A percentile compares a stretch with the other conserved stretches of the same genome.
Conservation (phyloP, 1,140 invertebrate genomes). For the Hypsibius dujardini region DNA sequence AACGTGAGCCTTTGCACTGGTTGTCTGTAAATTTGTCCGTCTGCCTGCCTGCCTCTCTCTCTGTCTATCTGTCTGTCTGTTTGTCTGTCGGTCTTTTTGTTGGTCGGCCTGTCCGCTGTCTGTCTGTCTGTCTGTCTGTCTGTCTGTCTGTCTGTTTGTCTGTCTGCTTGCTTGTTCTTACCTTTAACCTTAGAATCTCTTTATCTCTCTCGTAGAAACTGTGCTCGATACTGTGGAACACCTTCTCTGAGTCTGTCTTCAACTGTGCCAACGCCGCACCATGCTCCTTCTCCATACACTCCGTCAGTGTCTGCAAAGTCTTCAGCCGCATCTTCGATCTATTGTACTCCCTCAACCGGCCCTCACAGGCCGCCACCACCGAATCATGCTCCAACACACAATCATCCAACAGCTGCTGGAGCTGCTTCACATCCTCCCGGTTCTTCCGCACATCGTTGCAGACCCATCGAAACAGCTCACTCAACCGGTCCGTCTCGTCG, state of each 20-base stretch:
- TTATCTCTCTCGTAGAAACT: not conserved
- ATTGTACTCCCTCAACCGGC: not conserved
- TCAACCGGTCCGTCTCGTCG: not conserved
- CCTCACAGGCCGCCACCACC: not conserved
- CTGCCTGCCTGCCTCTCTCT: too few species aligned
- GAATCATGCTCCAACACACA: not conserved
- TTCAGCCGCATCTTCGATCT: not conserved
- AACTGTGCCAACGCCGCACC: not conserved
- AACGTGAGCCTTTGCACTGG: too few species aligned
- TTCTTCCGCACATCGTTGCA: slow-evolving; percentile 7
- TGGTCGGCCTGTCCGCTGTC: not conserved
- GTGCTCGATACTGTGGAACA: not conserved
- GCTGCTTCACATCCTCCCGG: not conserved
- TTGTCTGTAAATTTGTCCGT: too few species aligned
- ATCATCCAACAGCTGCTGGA: not conserved
- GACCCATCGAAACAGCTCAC: not conserved
- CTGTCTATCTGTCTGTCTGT: too few species aligned
- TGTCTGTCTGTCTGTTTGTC: too few species aligned
- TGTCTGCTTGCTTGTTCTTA: not conserved
- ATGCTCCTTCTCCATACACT: not conserved
- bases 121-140: not conserved
- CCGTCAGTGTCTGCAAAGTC: not conserved
- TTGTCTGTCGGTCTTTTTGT: too few species aligned
- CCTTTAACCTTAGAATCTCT: not conserved
- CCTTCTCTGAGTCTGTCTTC: not conserved